Evolutionary conservation across 2,888 invertebrate species (phyloP), one percentile per base, ranked within the genome.

Genomic region (Agrilus mali): DNA sequence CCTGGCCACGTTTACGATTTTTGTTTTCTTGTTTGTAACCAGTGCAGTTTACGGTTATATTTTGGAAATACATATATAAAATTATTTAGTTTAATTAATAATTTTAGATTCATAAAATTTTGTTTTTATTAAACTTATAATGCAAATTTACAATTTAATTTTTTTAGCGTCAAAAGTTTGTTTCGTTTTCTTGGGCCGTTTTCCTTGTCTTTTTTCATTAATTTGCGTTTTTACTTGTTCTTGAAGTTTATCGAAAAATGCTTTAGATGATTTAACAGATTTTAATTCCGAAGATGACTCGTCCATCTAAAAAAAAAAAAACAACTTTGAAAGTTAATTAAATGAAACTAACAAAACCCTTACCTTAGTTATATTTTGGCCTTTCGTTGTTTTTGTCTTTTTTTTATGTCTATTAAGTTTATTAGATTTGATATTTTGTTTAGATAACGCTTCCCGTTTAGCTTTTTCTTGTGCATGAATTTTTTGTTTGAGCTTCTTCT

Each of bases 211-310:
- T 54, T 75, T 75, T 1, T 65, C 58, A 49, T 73, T 71, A 38
- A 75, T 70, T 31, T 72, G 70, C 47, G 66, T 64, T 12, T 69
- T 64, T 0, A 77, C 77, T 59, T 87, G 78, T 55, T 92, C 86
- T 63, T 93, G 87, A 6, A 94, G 68, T 60, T 87, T 82, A 40
- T 76, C 77, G 69, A 94, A 94, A 75, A 94, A 93, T 0, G 85
- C 78, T 54, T 81, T 84, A 0, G 87, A 87, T 0, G 86, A 84
- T 60, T 80, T 84, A 10, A 80, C 57, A 33, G 70, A 61, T 50
- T 73, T 73, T 31, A 67, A 64, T 47, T 69, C 70, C 17, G 59
- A 58, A 16, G 65, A 5, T 4, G 27, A 60, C 48, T 68, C 68
- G 12, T 69, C 63, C 63, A 72, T 65, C 66, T 71, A 50, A 47